These are phyloP conservation scores for Poecilia latipinna DNA, from an alignment of 2,113 vertebrate genomes.

Conservation along the genomic window DNA sequence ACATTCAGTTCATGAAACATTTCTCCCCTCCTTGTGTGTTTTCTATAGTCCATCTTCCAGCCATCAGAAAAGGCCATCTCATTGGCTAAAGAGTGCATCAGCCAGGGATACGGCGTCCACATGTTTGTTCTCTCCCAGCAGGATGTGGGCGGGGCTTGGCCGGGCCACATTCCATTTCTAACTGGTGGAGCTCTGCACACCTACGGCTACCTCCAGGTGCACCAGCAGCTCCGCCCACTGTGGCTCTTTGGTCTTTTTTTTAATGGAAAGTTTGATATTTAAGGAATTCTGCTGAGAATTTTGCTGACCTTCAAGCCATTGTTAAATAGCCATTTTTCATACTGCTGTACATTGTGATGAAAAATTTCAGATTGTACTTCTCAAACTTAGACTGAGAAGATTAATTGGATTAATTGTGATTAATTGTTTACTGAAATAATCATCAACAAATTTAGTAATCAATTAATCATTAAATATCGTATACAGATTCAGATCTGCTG, in stretches of 20 bases:
- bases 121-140: slow-evolving; percentile 79
- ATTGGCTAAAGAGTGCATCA: slow-evolving; percentile 76
- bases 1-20: not conserved
- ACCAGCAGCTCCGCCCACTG: fast-evolving
- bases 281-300: not conserved
- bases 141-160: slow-evolving; percentile 80
- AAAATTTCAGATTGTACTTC: no score
- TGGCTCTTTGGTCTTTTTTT: not conserved
- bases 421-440: no score
- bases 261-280: not conserved
- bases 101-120: slow-evolving; percentile 80
- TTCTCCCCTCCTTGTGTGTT: not conserved
- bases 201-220: slow-evolving; percentile 80
- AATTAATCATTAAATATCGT: no score
- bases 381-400: no score
- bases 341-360: no score
- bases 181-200: slow-evolving; percentile 77
- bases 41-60: slow-evolving; percentile 79
- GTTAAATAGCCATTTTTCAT: not conserved
- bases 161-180: slow-evolving; percentile 76
- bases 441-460: no score
- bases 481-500: no score
- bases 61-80: slow-evolving; percentile 67
- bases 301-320: not conserved
- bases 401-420: no score